Evolutionary conservation across 2,888 invertebrate genomes (phyloP), one percentile per base, ranked within the genome.

Genomic region (Crepidodera aurea): DNA sequence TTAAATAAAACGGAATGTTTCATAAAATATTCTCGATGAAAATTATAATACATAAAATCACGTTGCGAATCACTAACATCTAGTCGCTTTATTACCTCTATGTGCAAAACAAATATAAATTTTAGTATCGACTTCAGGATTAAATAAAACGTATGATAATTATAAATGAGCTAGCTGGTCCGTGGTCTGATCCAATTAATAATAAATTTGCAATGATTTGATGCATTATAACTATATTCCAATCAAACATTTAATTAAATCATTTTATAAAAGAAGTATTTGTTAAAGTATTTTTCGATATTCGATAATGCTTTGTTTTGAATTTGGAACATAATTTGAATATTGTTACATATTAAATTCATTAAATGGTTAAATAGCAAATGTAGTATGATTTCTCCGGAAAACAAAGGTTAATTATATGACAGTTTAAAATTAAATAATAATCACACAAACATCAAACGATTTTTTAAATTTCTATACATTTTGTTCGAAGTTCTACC

Each of bases 141-240:
- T 40, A 40, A 15, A 40, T 40, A 40, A 40, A 40, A 40, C 18
- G 13, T 34, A 34, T 34, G 34, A 34, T 34, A 34, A 34, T 34
- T 34, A 34, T 34, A 34, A 34, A 34, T 34, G 34, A n/a, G n/a
- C n/a, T n/a, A 34, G 34, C 34, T 13, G 34, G 12, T 34, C 13
- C 34, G 34, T 16, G 16, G 40, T 18, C 15, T 18, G 18, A 15
- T 18, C 8, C 10, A 10, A 18, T 8, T 37, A 40, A 40, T 18
- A 40, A 40, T 18, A 40, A 40, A 40, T 40, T 40, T 40, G 40
- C 4, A 40, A 40, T 40, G 40, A 40, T 40, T 40, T 40, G 40
- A 15, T 40, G 8, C 40, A 40, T 40, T 40, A 40, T 34, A n/a
- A 40, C 10, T 40, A 18, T 40, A 16, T 40, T 40, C 8, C 16